phyloP scores from a whole-genome alignment of 2,113 vertebrate genomes.

The Salvelinus fontinalis region DNA sequence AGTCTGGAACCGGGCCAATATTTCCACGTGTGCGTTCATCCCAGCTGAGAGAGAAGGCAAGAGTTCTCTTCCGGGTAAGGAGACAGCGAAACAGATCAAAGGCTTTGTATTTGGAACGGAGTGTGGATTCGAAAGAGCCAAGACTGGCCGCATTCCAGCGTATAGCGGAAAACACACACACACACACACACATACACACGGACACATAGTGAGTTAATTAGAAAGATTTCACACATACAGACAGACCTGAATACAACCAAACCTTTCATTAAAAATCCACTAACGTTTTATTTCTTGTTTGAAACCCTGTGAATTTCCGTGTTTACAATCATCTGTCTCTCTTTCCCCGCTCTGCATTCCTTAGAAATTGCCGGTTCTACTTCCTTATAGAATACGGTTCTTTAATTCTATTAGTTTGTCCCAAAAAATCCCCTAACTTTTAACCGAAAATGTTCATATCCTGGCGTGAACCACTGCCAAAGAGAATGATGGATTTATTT shows the following conservation, averaged over 20 bases:
- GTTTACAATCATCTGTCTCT: constrained; percentile 26
- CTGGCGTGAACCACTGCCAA: background rate
- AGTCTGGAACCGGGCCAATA: constrained; percentile 88
- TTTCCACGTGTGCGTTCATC: constrained; percentile 96
- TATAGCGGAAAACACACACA: constrained; percentile 76
- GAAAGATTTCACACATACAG: constrained; percentile 19
- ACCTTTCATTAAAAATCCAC: constrained; percentile 56
- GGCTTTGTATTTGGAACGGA: constrained; percentile 88
- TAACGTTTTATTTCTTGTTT: constrained; percentile 1
- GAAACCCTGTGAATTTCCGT: constrained; percentile 49
- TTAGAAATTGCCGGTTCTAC: constrained; percentile 19
- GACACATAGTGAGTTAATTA: background rate
- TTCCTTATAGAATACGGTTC: background rate
- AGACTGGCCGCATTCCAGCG: constrained; percentile 86
- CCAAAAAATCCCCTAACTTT: background rate
- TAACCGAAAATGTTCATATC: background rate
- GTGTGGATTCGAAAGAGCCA: constrained; percentile 83
- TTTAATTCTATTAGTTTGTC: background rate
- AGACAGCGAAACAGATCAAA: constrained; percentile 93
- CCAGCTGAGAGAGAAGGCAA: constrained; percentile 87
- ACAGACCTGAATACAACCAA: constrained; percentile 4
- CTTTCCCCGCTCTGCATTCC: constrained; percentile 23
- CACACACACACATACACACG: background rate
- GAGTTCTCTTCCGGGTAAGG: constrained; percentile 98
- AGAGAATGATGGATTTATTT: constrained; percentile 12